phyloP scores from a whole-genome alignment of 2,113 vertebrate species.

The Ptilonorhynchus violaceus region DNA sequence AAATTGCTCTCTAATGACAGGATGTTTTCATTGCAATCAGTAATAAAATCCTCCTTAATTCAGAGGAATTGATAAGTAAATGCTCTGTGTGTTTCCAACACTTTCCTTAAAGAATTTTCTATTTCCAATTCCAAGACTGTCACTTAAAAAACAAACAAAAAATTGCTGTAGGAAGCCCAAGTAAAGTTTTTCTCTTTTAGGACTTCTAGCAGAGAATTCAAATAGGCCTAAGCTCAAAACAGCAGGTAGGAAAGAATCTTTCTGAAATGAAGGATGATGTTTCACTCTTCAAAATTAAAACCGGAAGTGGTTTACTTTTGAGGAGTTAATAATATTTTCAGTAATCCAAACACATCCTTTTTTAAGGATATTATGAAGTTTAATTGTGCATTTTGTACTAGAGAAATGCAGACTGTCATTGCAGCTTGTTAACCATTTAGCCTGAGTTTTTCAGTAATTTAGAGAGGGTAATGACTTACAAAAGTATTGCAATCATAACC shows the following conservation, averaged over 20 bases:
- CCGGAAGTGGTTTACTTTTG: neutral
- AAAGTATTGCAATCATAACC: neutral
- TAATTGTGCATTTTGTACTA: neutral
- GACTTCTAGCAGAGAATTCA: neutral
- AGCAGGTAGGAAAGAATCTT: neutral
- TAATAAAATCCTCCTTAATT: constrained; percentile 11
- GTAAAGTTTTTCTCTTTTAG: neutral
- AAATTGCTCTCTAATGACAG: neutral
- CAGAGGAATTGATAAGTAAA: neutral
- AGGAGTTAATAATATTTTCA: neutral
- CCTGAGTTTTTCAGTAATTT: neutral
- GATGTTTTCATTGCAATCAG: neutral
- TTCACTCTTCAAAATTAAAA: neutral
- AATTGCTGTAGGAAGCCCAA: neutral
- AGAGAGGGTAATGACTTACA: neutral
- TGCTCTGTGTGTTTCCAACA: neutral
- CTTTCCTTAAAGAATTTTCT: neutral
- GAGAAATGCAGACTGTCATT: neutral
- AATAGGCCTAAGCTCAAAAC: neutral
- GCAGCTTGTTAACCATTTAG: neutral
- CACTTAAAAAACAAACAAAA: neutral
- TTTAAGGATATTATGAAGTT: neutral
- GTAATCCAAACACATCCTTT: neutral
- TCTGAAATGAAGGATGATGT: neutral
- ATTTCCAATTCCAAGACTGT: neutral